phyloP scores from a whole-genome alignment of 2,888 invertebrate species.

The Tridacna crocea region DNA sequence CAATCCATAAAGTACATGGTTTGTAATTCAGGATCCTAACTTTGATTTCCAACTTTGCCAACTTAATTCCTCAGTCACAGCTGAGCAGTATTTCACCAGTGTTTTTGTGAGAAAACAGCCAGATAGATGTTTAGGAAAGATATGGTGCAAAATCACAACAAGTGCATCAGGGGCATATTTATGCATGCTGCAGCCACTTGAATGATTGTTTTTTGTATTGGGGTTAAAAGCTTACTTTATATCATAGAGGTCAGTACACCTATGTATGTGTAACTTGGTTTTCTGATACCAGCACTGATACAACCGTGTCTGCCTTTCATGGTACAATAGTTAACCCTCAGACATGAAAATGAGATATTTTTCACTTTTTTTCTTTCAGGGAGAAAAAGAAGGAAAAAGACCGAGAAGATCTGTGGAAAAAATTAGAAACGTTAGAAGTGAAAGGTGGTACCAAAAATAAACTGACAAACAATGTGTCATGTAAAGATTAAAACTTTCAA shows the following conservation, averaged over 20 bases:
- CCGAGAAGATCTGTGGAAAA: slow-evolving; percentile 96
- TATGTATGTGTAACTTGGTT: too few species aligned
- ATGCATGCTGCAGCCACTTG: too few species aligned
- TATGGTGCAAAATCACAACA: not conserved
- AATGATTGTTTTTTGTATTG: too few species aligned
- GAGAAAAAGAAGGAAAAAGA: slow-evolving; percentile 98
- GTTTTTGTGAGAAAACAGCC: not conserved
- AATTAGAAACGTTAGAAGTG: slow-evolving; percentile 83
- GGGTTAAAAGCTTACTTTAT: too few species aligned
- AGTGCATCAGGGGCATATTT: too few species aligned
- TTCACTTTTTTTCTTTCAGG: slow-evolving; percentile 85
- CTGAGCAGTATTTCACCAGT: too few species aligned
- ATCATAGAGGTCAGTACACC: too few species aligned
- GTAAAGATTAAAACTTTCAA: slow-evolving; percentile 37
- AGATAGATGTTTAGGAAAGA: not conserved
- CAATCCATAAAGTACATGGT: not conserved
- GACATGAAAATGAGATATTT: not conserved
- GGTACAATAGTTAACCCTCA: too few species aligned
- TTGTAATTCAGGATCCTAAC: not conserved
- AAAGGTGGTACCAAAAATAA: slow-evolving; percentile 75
- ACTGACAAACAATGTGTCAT: slow-evolving; percentile 58
- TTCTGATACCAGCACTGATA: too few species aligned
- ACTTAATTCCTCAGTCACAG: not conserved
- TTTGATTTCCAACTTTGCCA: not conserved
- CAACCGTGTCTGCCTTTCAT: too few species aligned